Evolutionary conservation across 1,140 invertebrate genomes (phyloP).

Genomic region (Drosophila persimilis): DNA sequence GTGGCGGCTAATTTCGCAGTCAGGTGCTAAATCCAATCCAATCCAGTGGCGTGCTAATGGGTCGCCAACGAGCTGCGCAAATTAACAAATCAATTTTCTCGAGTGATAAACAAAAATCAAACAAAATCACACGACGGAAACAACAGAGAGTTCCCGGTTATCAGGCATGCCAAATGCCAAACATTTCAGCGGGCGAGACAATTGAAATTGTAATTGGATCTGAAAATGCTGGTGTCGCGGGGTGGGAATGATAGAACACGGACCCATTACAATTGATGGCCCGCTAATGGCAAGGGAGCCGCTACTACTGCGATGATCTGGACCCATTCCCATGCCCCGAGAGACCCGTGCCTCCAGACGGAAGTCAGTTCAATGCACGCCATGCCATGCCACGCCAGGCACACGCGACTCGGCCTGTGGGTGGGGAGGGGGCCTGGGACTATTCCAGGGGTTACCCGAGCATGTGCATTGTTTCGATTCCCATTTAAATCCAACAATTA

Average conservation of each 20-base stretch:
- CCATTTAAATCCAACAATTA: too few species aligned
- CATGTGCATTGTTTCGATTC: too few species aligned
- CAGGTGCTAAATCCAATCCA: constrained; percentile 54
- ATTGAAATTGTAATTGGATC: constrained; percentile 20
- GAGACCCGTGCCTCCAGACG: constrained; percentile 11
- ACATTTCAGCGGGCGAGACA: constrained; percentile 15
- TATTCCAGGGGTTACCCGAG: too few species aligned
- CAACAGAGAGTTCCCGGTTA: constrained; percentile 14
- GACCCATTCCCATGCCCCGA: constrained; percentile 14
- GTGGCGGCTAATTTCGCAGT: constrained; percentile 34
- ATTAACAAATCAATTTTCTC: constrained; percentile 72
- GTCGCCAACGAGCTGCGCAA: constrained; percentile 55
- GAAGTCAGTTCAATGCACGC: constrained; percentile 71
- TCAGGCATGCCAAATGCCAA: constrained; percentile 2
- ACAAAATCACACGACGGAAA: constrained; percentile 22
- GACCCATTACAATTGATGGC: constrained; percentile 39
- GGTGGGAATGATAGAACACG: constrained; percentile 34
- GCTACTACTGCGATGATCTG: constrained; percentile 32
- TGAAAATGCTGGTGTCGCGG: not conserved
- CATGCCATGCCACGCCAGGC: constrained; percentile 9
- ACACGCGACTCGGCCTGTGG: constrained; percentile 34
- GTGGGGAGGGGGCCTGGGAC: constrained; percentile 1
- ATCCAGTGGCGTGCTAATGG: constrained; percentile 63
- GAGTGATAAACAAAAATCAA: constrained; percentile 57
- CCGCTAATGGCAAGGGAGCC: constrained; percentile 22